These are phyloP conservation scores for Peromyscus leucopus DNA, from an alignment of 2,113 vertebrate species.

Conservation along the genomic window DNA sequence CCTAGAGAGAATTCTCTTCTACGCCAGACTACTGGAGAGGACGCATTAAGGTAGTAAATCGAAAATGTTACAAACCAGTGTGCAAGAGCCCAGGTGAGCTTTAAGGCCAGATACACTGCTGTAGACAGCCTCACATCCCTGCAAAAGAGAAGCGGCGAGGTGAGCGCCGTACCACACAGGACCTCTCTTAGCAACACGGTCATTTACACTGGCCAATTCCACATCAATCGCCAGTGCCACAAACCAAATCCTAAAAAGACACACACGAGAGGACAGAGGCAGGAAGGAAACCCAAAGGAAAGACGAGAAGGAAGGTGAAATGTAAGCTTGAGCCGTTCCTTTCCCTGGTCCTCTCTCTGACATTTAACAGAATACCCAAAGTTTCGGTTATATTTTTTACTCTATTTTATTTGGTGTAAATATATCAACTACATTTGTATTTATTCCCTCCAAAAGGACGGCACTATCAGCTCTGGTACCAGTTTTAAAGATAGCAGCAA, in stretches of 20 bases:
- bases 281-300: not conserved
- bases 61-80: conserved; percentile 88
- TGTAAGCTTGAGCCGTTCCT: not conserved
- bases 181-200: conserved; percentile 38
- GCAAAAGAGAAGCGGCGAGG: conserved; percentile 65
- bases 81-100: conserved; percentile 95
- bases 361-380: conserved; percentile 46
- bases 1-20: conserved; percentile 59
- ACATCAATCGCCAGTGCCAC: not conserved
- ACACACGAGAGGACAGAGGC: conserved; percentile 3
- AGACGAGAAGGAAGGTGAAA: not conserved
- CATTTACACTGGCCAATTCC: not conserved
- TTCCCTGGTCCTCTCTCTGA: not conserved
- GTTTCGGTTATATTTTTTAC: not conserved
- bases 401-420: not conserved
- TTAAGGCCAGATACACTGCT: conserved; percentile 97
- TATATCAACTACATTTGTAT: not conserved
- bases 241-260: conserved; percentile 29
- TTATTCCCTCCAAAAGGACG: not conserved
- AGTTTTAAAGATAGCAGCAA: not conserved
- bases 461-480: not conserved
- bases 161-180: conserved; percentile 35
- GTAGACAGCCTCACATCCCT: conserved; percentile 95
- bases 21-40: conserved; percentile 46
- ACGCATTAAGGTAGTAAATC: conserved; percentile 27